Evolutionary conservation across 2,888 invertebrate genomes (phyloP), one percentile per base, ranked within the genome.

Genomic region (Ophion costatus): DNA sequence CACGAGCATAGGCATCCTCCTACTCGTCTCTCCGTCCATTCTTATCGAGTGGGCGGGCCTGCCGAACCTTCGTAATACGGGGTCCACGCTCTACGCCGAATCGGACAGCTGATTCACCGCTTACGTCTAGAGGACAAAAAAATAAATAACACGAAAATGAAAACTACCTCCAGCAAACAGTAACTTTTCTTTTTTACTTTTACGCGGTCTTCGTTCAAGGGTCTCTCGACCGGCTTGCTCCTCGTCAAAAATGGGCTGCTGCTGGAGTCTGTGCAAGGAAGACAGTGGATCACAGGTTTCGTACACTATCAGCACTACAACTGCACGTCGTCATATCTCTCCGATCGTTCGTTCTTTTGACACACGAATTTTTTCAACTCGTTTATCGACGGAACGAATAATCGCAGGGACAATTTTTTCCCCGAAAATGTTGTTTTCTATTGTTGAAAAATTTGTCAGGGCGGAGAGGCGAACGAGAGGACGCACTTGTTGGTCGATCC

Each of bases 401-500:
- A 14, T 51, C 51, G 51, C 51, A 14, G 14, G 14, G 51, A 11
- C 1, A 10, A 22, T 57, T 51, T 69, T 29, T 71, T 71, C 29
- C 22, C n/a, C 29, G 3, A 56, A 4, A 14, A 29, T 56, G 24
- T 56, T 71, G 33, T 22, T 20, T 5, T 57, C 20, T 33, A 57
- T 17, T 33, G 33, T 56, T 29, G 2, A 20, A 57, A 33, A 11
- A 80, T 38, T 29, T 61, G 92, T 17, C 88, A 95, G 95, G 93
- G 93, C 87, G 95, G 95, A n/a, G 95, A 96, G 89, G 94, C 94
- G 10, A 97, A 96, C 91, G 98, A 98, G 94, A 94, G 97, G 88
- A 97, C 98, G 33, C 97, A 97, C 91, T 95, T 98, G 71, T 94
- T 98, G 80, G 96, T 96, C 79, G 97, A 97, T 94, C 96, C 97